A percentile compares a stretch with the other conserved stretches of the same genome.
Evolutionary conservation across 2,888 invertebrate species (phyloP).

Genomic region (Elysia crispata): DNA sequence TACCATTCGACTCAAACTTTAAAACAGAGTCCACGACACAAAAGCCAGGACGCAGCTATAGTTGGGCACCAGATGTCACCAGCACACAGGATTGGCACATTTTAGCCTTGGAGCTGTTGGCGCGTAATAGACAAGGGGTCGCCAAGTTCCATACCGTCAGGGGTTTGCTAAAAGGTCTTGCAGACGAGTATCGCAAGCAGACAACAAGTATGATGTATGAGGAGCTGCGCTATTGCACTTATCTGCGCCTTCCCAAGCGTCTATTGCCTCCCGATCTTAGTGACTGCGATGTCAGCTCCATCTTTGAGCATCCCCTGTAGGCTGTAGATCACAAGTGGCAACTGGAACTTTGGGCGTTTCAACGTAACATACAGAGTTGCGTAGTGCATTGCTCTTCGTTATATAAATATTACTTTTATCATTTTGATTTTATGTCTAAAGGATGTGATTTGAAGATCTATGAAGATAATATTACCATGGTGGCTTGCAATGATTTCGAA

Average conservation of each 20-base stretch:
- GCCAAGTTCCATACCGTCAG: slow-evolving; percentile 16
- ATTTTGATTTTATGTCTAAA: too few relatives aligned
- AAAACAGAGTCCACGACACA: not conserved
- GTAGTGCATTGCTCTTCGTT: too few relatives aligned
- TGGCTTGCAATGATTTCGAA: too few relatives aligned
- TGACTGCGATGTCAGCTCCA: slow-evolving; percentile 13
- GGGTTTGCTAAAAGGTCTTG: not conserved
- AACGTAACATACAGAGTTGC: too few relatives aligned
- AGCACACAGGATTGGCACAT: slow-evolving; percentile 17
- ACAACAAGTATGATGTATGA: slow-evolving; percentile 33
- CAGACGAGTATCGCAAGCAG: slow-evolving; percentile 17
- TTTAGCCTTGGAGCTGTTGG: slow-evolving; percentile 16
- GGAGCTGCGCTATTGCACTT: slow-evolving; percentile 31
- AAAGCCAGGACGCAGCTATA: slow-evolving; percentile 21
- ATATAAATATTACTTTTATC: too few relatives aligned
- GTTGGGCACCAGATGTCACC: slow-evolving; percentile 37
- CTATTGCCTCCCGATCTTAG: not conserved
- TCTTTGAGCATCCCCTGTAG: not conserved
- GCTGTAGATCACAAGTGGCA: too few relatives aligned
- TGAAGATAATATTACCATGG: too few relatives aligned
- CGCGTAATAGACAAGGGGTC: slow-evolving; percentile 1
- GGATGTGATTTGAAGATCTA: too few relatives aligned
- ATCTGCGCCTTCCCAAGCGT: slow-evolving; percentile 5
- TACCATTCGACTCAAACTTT: not conserved
- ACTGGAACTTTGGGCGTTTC: too few relatives aligned